These are phyloP conservation scores for Euspilapteryx auroguttella DNA, from an alignment of 2,888 invertebrate species.

Conservation along the genomic window DNA sequence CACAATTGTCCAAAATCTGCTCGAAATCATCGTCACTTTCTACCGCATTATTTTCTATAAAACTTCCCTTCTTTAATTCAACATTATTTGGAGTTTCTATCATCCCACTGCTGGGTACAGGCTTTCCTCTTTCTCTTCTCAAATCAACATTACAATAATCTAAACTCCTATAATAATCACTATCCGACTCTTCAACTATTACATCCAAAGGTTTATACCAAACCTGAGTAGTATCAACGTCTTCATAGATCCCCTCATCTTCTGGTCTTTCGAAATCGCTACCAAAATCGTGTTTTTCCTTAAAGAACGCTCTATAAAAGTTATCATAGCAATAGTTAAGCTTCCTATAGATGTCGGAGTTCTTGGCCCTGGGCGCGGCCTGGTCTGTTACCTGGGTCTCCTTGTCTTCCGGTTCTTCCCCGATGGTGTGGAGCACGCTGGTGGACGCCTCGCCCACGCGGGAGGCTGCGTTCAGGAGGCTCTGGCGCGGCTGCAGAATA, in stretches of 20 bases:
- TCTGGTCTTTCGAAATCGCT: conserved; percentile 18
- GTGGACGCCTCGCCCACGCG: conserved; percentile 96
- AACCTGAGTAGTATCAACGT: conserved; percentile 7
- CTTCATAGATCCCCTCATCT: conserved; percentile 9
- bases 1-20: conserved; percentile 26
- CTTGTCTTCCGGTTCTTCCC: conserved; percentile 85
- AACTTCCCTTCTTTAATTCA: conserved; percentile 13
- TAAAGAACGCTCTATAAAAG: conserved; percentile 48
- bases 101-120: background rate
- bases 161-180: conserved; percentile 24
- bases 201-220: too few species aligned
- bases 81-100: conserved; percentile 9
- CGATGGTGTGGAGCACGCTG: conserved; percentile 89
- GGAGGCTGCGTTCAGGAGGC: conserved; percentile 91
- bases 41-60: conserved; percentile 10
- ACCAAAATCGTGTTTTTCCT: conserved; percentile 22
- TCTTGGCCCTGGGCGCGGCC: conserved; percentile 16
- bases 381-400: conserved; percentile 66
- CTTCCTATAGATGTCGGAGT: conserved; percentile 42
- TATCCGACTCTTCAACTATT: conserved; percentile 38
- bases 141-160: conserved; percentile 49
- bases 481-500: conserved; percentile 76
- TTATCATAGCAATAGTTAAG: conserved; percentile 52
- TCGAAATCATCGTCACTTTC: conserved; percentile 15
- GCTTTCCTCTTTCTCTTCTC: conserved; percentile 23